Percentiles rank a stretch among this genome's conserved stretches.
phyloP scores from a whole-genome alignment of 2,888 invertebrate species.

The Enchytraeus crypticus region DNA sequence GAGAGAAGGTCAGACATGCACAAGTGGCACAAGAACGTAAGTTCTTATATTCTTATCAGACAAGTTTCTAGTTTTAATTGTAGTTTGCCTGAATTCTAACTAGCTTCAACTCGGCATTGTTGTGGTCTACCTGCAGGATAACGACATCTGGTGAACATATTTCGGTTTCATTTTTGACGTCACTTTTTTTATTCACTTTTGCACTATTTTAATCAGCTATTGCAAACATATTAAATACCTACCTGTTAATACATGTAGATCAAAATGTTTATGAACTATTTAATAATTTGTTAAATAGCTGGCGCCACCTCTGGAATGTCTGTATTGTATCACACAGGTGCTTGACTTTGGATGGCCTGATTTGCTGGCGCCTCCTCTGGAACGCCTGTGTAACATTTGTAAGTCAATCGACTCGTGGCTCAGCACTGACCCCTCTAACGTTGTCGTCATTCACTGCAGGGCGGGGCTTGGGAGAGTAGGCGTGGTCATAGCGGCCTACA shows the following conservation, averaged over 20 bases:
- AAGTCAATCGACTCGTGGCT: slow-evolving; percentile 89
- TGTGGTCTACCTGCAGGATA: too few species aligned
- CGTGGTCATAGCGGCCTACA: slow-evolving; percentile 79
- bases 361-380: slow-evolving; percentile 76
- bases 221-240: neutral
- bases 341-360: slow-evolving; percentile 76
- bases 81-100: neutral
- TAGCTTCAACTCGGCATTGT: neutral
- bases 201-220: neutral
- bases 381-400: slow-evolving; percentile 79
- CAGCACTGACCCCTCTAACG: slow-evolving; percentile 69
- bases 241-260: neutral
- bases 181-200: neutral
- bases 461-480: slow-evolving; percentile 74
- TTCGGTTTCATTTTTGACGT: neutral
- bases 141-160: too few species aligned
- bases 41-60: neutral
- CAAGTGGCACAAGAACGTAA: slow-evolving; percentile 57
- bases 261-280: neutral
- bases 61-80: neutral
- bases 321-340: too few species aligned
- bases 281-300: too few species aligned
- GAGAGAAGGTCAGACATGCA: slow-evolving; percentile 59
- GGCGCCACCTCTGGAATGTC: too few species aligned
- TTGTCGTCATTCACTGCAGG: slow-evolving; percentile 80